Evolutionary conservation across 2,113 vertebrate genomes (phyloP).

Genomic region (Ochotona curzoniae): DNA sequence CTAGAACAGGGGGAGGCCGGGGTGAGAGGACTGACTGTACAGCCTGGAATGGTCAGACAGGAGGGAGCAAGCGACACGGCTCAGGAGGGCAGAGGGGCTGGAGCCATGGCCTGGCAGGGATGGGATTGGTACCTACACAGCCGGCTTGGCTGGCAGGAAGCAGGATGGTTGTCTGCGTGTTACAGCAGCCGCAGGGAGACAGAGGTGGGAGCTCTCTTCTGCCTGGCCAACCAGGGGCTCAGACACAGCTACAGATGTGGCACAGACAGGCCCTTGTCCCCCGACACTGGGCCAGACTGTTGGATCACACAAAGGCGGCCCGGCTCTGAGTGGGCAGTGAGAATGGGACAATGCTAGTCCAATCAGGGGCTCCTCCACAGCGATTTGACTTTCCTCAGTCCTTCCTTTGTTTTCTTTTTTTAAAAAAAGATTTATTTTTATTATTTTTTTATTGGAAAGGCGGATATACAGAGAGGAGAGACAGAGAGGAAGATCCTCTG

Average conservation of each 20-base stretch:
- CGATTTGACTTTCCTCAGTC: neutral
- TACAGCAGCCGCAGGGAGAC: neutral
- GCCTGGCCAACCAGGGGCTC: neutral
- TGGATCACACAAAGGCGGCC: neutral
- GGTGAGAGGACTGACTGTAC: too few species aligned
- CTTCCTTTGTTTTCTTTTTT: too few species aligned
- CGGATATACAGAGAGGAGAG: too few species aligned
- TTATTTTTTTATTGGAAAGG: too few species aligned
- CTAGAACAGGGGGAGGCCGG: too few species aligned
- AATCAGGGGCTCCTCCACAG: neutral
- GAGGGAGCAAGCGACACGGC: neutral
- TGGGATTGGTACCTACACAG: neutral
- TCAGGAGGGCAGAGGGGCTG: neutral
- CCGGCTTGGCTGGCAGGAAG: neutral
- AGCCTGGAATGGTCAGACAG: neutral
- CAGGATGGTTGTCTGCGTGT: too few species aligned
- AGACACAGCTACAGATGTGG: neutral
- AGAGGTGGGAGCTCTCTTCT: neutral
- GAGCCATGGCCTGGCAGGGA: neutral
- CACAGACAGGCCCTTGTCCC: neutral
- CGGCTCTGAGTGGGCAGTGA: neutral
- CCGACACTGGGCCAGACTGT: neutral
- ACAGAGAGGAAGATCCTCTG: too few species aligned
- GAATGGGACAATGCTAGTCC: neutral
- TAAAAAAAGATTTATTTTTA: too few species aligned